Base-by-base conservation (phyloP, 2,797 vertebrate genomes). In the Centropyge bicolor region DNA sequence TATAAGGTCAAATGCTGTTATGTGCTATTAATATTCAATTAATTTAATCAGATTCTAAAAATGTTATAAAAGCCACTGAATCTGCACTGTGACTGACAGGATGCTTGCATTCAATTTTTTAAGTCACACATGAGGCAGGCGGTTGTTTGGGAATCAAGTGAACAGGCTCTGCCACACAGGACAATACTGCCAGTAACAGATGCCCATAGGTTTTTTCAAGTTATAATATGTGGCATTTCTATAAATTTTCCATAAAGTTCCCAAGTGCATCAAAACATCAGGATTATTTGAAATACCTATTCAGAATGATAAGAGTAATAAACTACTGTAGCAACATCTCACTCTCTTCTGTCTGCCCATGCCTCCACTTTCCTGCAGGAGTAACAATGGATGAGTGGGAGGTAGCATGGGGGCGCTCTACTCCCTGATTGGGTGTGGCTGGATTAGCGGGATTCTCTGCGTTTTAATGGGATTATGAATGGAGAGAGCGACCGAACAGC, bases 391-490 rank as follows among this genome's bases (percentile, higher is more conserved):
- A 60, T 69, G 38, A 48, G 36, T 63, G 41, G 13, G 55, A 57
- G 38, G 60, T 10, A 48, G 35, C 66, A 66, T 45, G 74, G 68
- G 51, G 69, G 70, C 3, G 27, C 64, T 78, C 57, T 35, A 65
- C 48, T 63, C 22, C 35, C 49, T 69, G 60, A 65, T 1, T 56
- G 74, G 81, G 80, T 75, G 77, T 70, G 68, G 70, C 62, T 60
- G 82, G 85, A 90, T 86, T 86, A 87, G 75, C 64, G 70, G 63
- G 76, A 91, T 87, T 87, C 75, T 77, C 66, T 27, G 74, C 12
- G 17, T 88, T 92, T 85, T 82, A 90, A 92, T 82, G 73, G 76
- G 83, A 91, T 91, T 90, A 88, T 62, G 66, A 70, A 74, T n/a
- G 48, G 78, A 40, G 72, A 84, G 67, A 80, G 73, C 72, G 70